phyloP scores from a whole-genome alignment of 2,113 vertebrate species.

The Nansenia antarctica region DNA sequence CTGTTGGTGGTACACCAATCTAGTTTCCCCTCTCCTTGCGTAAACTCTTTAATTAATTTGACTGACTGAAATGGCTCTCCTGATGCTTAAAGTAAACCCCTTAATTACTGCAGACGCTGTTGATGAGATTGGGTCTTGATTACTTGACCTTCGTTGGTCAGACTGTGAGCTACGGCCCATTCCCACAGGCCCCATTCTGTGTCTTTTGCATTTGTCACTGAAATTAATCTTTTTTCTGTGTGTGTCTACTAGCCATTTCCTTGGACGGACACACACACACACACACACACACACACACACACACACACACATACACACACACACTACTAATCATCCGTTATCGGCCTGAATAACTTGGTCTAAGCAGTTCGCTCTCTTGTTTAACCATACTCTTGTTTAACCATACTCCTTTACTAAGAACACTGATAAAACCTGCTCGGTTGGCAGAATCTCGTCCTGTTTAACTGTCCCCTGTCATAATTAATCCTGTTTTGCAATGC shows the following conservation, averaged over 20 bases:
- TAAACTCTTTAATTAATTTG: conserved; percentile 1
- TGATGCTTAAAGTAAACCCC: conserved; percentile 61
- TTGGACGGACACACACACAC: background rate
- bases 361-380: conserved; percentile 48
- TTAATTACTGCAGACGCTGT: conserved; percentile 66
- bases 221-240: background rate
- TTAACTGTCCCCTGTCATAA: conserved; percentile 46
- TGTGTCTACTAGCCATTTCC: background rate
- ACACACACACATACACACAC: background rate
- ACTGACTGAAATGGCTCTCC: conserved; percentile 42
- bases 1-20: background rate
- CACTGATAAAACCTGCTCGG: conserved; percentile 63
- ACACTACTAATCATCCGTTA: conserved; percentile 28
- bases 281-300: background rate
- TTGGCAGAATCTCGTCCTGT: conserved; percentile 35
- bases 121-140: conserved; percentile 68
- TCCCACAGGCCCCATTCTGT: conserved; percentile 61
- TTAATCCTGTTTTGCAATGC: conserved; percentile 53
- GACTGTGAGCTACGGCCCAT: conserved; percentile 62
- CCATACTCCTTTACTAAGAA: conserved; percentile 42
- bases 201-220: conserved; percentile 40
- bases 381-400: background rate
- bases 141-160: conserved; percentile 69
- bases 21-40: background rate
- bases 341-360: conserved; percentile 33